Evolutionary conservation across 2,888 invertebrate species (phyloP).

Genomic region (Cyclophora punctaria): DNA sequence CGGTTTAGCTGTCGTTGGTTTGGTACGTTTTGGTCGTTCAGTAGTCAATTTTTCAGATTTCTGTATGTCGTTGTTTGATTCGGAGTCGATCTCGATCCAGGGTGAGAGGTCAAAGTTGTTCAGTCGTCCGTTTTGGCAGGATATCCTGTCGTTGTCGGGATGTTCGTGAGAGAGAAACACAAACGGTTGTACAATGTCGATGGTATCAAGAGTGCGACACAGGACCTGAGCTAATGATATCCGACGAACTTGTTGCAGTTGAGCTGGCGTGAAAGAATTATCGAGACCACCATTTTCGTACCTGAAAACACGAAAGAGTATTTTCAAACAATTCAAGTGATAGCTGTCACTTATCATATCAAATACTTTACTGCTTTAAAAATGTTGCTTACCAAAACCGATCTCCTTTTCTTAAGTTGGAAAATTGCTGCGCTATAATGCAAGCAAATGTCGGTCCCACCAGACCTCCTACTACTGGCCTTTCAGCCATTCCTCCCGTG

Average conservation of each 20-base stretch:
- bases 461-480: constrained; percentile 84
- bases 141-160: constrained; percentile 73
- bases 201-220: constrained; percentile 78
- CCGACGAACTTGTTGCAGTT: constrained; percentile 82
- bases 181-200: constrained; percentile 82
- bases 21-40: constrained; percentile 30
- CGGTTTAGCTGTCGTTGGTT: constrained; percentile 29
- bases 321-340: neutral
- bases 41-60: constrained; percentile 46
- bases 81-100: constrained; percentile 74
- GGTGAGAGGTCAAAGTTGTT: constrained; percentile 76
- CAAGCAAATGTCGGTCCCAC: constrained; percentile 93
- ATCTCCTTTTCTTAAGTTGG: constrained; percentile 84
- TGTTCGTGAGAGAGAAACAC: constrained; percentile 78
- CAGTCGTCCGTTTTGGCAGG: constrained; percentile 71
- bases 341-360: no score
- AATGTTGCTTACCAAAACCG: constrained; percentile 78
- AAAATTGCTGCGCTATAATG: constrained; percentile 90
- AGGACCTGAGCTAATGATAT: constrained; percentile 83
- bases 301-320: constrained; percentile 39
- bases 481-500: constrained; percentile 87
- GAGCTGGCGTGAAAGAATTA: constrained; percentile 84
- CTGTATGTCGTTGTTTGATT: constrained; percentile 51
- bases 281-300: constrained; percentile 86
- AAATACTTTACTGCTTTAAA: neutral